Conservation (phyloP, 2,113 vertebrate species). For the Mustelus asterias region DNA sequence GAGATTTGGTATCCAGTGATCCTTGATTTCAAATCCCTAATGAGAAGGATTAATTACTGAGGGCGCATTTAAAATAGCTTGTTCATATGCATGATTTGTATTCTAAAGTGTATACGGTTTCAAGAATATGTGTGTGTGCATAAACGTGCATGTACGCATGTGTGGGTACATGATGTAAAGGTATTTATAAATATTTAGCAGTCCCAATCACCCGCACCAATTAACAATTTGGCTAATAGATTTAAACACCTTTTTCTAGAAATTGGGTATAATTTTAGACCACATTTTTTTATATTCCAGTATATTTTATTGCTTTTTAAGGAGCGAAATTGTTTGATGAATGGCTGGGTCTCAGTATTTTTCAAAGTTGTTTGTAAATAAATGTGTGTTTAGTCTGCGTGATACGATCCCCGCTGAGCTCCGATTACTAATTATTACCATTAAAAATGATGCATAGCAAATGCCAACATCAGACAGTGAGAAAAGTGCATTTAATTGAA, state of each 20-base stretch:
- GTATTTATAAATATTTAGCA: conserved; percentile 15
- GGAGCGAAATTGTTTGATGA: background rate
- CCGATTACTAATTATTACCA: conserved; percentile 15
- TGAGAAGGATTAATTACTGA: conserved; percentile 20
- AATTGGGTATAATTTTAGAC: conserved; percentile 11
- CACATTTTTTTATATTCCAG: background rate
- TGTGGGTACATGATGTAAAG: background rate
- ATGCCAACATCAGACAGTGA: background rate
- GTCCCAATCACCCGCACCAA: background rate
- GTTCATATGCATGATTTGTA: background rate
- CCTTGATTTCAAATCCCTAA: background rate
- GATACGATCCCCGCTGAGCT: conserved; percentile 16
- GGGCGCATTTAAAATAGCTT: conserved; percentile 20
- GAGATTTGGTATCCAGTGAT: background rate
- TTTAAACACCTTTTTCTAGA: background rate
- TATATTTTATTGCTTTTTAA: background rate
- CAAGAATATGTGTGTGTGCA: background rate
- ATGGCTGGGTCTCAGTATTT: background rate
- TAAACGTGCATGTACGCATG: background rate
- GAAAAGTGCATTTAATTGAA: background rate
- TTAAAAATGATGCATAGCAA: conserved; percentile 6
- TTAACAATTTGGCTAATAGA: background rate
- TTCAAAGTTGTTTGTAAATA: conserved; percentile 23
- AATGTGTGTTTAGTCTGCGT: conserved; percentile 12
- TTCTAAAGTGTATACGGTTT: background rate